phyloP scores from a whole-genome alignment of 2,888 invertebrate species.

The Pasiphila rectangulata region DNA sequence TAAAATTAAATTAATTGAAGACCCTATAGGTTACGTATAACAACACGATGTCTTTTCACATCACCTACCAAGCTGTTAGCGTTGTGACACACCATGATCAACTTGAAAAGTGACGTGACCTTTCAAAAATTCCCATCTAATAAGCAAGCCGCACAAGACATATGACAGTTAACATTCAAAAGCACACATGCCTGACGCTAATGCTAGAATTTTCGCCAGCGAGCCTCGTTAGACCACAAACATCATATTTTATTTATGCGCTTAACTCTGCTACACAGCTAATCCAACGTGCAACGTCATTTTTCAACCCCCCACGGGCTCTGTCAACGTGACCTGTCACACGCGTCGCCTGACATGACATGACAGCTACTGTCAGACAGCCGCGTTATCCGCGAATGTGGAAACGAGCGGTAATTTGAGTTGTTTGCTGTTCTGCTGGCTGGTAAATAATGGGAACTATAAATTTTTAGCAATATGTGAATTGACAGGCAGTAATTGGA shows the following conservation, averaged over 20 bases:
- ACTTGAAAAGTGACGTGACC: neutral
- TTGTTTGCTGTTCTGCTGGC: slow-evolving; percentile 6
- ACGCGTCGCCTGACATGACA: slow-evolving; percentile 34
- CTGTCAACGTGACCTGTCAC: slow-evolving; percentile 35
- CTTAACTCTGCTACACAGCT: slow-evolving; percentile 12
- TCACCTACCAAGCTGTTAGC: too few species aligned
- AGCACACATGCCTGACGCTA: neutral
- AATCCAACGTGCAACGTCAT: slow-evolving; percentile 30
- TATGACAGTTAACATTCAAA: neutral
- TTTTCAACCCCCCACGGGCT: slow-evolving; percentile 36
- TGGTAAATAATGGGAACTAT: neutral
- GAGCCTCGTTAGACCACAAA: slow-evolving; percentile 1
- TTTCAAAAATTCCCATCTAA: neutral
- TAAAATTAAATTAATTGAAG: too few species aligned
- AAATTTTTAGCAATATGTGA: neutral
- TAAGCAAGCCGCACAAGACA: neutral
- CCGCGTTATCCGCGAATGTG: slow-evolving; percentile 29
- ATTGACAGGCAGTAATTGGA: slow-evolving; percentile 2
- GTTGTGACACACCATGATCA: neutral
- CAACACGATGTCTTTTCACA: too few species aligned
- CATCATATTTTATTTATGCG: slow-evolving; percentile 12
- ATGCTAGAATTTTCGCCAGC: neutral
- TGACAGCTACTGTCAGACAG: slow-evolving; percentile 50
- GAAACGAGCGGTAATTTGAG: slow-evolving; percentile 21
- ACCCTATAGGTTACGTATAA: neutral